Evolutionary conservation across 2,113 vertebrate genomes (phyloP).

Genomic region (Canis aureus): DNA sequence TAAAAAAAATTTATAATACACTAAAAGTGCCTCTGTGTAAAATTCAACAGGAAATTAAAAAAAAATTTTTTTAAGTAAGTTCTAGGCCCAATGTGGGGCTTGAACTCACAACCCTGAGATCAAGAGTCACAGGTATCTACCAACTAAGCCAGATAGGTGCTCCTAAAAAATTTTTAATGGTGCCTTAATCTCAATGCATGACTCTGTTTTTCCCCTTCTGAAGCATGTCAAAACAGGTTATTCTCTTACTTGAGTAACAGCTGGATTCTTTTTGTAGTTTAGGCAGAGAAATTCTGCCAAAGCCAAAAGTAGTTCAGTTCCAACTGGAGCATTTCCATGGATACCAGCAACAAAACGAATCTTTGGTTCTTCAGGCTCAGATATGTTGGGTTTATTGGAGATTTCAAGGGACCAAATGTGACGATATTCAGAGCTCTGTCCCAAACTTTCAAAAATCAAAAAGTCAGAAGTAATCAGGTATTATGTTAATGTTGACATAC

Average conservation of each 20-base stretch:
- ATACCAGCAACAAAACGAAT: constrained; percentile 96
- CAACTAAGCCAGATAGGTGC: not conserved
- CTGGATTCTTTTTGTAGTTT: constrained; percentile 95
- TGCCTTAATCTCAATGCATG: not conserved
- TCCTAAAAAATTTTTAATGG: not conserved
- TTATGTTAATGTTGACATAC: constrained; percentile 21
- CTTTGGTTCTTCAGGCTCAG: constrained; percentile 95
- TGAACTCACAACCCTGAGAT: not conserved
- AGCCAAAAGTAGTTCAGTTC: constrained; percentile 96
- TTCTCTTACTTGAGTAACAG: constrained; percentile 93
- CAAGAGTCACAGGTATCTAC: not conserved
- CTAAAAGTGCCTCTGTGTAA: constrained; percentile 17
- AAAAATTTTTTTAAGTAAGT: not conserved
- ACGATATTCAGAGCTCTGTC: constrained; percentile 94
- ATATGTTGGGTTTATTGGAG: constrained; percentile 94
- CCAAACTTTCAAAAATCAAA: constrained; percentile 90
- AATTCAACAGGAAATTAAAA: constrained; percentile 6
- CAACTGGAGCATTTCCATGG: constrained; percentile 96
- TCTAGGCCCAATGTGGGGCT: not conserved
- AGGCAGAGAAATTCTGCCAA: constrained; percentile 96
- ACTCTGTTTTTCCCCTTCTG: constrained; percentile 16
- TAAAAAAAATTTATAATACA: constrained; percentile 41
- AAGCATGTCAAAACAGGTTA: constrained; percentile 50
- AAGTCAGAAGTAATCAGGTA: constrained; percentile 58
- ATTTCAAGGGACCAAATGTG: constrained; percentile 97